A percentile compares a stretch with the other conserved stretches of the same genome.
phyloP scores from a whole-genome alignment of 2,113 vertebrate species.

The Galeopterus variegatus region DNA sequence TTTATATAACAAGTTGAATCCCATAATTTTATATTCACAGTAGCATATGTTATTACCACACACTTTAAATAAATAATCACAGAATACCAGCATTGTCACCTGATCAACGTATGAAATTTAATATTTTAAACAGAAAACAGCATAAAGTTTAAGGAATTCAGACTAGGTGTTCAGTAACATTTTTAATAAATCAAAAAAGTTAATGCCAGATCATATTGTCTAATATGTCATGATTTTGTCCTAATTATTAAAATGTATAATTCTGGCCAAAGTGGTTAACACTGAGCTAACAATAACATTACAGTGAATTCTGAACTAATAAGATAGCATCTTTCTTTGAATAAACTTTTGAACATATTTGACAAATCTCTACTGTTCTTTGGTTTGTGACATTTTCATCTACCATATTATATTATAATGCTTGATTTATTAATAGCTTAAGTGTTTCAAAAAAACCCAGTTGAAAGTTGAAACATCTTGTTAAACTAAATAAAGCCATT shows the following conservation, averaged over 20 bases:
- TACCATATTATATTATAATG: not conserved
- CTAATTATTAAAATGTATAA: not conserved
- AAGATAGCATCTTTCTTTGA: not conserved
- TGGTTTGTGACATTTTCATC: not conserved
- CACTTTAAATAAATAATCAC: not conserved
- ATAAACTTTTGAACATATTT: not conserved
- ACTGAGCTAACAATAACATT: not conserved
- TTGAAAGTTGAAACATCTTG: not conserved
- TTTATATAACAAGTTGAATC: not conserved
- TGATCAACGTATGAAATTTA: not conserved
- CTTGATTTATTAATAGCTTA: not conserved
- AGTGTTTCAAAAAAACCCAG: not conserved
- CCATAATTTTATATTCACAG: not conserved
- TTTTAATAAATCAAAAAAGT: not conserved
- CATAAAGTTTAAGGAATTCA: not conserved
- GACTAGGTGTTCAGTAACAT: not conserved
- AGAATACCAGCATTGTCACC: not conserved
- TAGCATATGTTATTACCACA: not conserved
- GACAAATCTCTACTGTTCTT: not conserved
- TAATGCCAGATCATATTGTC: not conserved
- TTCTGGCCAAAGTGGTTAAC: not conserved
- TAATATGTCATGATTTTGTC: not conserved
- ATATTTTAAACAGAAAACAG: not conserved
- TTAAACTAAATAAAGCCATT: not conserved
- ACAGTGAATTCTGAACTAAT: not conserved